Conservation (phyloP, 2,797 vertebrate genomes). For the Bradypodion pumilum region DNA sequence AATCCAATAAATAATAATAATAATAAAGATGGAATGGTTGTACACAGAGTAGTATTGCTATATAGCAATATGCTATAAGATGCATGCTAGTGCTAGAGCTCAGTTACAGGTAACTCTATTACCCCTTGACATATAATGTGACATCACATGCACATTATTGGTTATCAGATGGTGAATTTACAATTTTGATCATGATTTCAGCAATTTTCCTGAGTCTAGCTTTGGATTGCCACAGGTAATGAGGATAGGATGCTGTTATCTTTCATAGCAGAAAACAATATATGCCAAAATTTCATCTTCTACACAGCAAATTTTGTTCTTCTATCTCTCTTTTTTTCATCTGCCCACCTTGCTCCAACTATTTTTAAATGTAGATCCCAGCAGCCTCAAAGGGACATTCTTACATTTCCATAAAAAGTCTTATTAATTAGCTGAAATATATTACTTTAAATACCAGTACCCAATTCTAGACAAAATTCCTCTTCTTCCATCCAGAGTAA, state of each 20-base stretch:
- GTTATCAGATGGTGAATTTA: neutral
- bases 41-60: neutral
- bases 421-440: neutral
- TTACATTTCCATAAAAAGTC: neutral
- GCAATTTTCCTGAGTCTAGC: neutral
- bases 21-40: neutral
- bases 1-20: too few species aligned
- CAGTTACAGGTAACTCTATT: neutral
- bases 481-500: conserved; percentile 87
- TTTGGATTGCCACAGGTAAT: neutral
- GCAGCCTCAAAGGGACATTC: conserved; percentile 4
- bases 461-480: conserved; percentile 89
- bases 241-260: neutral
- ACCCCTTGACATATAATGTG: neutral
- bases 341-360: neutral
- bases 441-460: conserved; percentile 73
- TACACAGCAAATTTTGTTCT: too few species aligned
- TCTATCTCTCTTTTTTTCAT: neutral
- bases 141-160: neutral
- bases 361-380: neutral
- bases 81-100: neutral
- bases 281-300: neutral
- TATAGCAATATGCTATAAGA: neutral
- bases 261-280: neutral
- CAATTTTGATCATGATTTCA: neutral